A percentile compares a stretch with the other conserved stretches of the same genome.
phyloP scores from a whole-genome alignment of 1,140 invertebrate genomes.

The Coptotermes formosanus region DNA sequence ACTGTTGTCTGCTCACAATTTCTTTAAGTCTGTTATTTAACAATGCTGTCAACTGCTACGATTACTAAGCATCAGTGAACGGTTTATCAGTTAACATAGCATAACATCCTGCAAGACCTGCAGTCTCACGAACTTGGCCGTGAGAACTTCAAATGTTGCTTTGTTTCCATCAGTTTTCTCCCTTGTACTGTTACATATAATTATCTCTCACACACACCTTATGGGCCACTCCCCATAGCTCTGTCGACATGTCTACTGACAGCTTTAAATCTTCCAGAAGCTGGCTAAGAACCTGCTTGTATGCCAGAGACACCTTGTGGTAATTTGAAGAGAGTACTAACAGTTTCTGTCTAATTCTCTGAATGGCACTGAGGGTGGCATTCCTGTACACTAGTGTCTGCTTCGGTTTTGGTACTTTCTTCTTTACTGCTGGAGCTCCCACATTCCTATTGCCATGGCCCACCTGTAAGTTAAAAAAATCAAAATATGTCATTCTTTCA shows the following conservation, averaged over 20 bases:
- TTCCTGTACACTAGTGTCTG: slow-evolving; percentile 5
- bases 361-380: slow-evolving; percentile 1
- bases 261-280: slow-evolving; percentile 28
- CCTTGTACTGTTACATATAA: no score
- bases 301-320: background rate
- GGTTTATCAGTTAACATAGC: no score
- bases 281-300: slow-evolving; percentile 7
- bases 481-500: background rate
- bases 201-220: slow-evolving; percentile 6
- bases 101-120: no score
- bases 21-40: no score
- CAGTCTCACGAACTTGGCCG: no score
- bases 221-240: slow-evolving; percentile 23
- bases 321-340: slow-evolving; percentile 34
- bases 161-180: no score
- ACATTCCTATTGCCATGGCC: background rate
- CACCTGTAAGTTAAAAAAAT: background rate
- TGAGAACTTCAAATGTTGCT: no score
- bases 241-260: slow-evolving; percentile 25
- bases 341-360: slow-evolving; percentile 39
- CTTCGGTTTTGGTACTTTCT: background rate
- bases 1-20: no score
- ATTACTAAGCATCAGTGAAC: no score
- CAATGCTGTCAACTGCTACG: no score
- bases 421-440: background rate